phyloP scores from a whole-genome alignment of 1,140 invertebrate genomes.

The Amyelois transitella region DNA sequence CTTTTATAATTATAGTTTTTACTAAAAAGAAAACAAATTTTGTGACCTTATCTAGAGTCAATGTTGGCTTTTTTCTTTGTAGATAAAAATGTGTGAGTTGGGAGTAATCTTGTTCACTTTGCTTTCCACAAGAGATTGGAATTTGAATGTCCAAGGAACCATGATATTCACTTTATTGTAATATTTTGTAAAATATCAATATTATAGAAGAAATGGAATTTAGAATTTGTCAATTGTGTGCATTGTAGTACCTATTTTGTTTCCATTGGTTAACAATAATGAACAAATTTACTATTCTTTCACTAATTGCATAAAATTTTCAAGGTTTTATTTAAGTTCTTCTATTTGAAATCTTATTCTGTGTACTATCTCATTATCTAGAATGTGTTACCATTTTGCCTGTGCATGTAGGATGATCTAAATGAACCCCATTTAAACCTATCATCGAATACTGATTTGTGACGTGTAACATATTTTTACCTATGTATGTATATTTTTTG shows the following conservation, averaged over 20 bases:
- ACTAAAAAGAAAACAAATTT: slow-evolving; percentile 49
- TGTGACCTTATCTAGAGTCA: slow-evolving; percentile 34
- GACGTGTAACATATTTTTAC: slow-evolving; percentile 64
- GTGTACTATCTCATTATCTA: neutral
- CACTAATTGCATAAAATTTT: neutral
- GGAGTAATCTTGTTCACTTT: neutral
- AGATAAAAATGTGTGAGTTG: slow-evolving; percentile 2
- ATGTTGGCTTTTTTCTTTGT: slow-evolving; percentile 27
- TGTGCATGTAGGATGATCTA: neutral
- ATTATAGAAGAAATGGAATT: neutral
- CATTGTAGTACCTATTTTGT: neutral
- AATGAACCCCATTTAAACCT: slow-evolving; percentile 24
- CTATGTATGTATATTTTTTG: slow-evolving; percentile 70
- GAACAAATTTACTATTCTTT: neutral
- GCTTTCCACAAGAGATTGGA: neutral
- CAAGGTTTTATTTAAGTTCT: neutral
- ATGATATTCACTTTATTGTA: neutral
- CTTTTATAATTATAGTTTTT: slow-evolving; percentile 52
- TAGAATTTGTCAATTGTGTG: neutral
- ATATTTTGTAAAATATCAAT: neutral
- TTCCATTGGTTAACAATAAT: no score
- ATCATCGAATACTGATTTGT: slow-evolving; percentile 49
- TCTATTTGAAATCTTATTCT: neutral
- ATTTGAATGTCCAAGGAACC: neutral
- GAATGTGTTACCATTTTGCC: neutral